Evolutionary conservation across 2,888 invertebrate genomes (phyloP).

Genomic region (Morpho achilles): DNA sequence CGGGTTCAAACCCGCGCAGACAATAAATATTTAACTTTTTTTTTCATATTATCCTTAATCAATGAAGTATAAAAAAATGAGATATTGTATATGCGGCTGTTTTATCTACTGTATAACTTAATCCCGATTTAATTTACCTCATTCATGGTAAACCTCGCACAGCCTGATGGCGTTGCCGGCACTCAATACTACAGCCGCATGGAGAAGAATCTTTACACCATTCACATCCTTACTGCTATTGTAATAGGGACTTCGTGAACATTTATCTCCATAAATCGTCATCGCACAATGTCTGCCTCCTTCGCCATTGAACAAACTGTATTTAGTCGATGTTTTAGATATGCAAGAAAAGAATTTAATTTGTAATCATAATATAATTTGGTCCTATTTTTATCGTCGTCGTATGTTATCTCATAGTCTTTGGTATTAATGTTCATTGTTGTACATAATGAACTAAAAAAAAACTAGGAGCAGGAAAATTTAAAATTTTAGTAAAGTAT

Average conservation of each 20-base stretch:
- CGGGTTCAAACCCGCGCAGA: no score
- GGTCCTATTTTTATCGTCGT: no score
- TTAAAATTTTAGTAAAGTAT: no score
- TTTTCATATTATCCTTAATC: no score
- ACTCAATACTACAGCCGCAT: constrained; percentile 34
- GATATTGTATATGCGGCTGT: no score
- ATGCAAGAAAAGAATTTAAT: neutral
- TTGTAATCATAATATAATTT: neutral
- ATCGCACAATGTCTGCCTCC: constrained; percentile 18
- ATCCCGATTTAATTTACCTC: neutral
- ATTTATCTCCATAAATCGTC: constrained; percentile 5
- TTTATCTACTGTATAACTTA: neutral
- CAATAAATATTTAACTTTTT: no score
- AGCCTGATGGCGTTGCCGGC: constrained; percentile 30
- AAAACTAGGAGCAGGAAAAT: no score
- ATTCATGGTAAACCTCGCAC: constrained; percentile 2
- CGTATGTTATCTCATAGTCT: no score
- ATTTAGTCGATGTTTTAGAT: constrained; percentile 13
- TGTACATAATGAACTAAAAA: no score
- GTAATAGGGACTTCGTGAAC: constrained; percentile 5
- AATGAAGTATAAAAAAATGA: no score
- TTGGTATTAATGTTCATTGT: no score
- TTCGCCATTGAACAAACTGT: constrained; percentile 19
- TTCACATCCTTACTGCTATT: constrained; percentile 6
- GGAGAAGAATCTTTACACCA: constrained; percentile 4